Base-by-base conservation (phyloP, 2,888 invertebrate species). In the Meganola albula region DNA sequence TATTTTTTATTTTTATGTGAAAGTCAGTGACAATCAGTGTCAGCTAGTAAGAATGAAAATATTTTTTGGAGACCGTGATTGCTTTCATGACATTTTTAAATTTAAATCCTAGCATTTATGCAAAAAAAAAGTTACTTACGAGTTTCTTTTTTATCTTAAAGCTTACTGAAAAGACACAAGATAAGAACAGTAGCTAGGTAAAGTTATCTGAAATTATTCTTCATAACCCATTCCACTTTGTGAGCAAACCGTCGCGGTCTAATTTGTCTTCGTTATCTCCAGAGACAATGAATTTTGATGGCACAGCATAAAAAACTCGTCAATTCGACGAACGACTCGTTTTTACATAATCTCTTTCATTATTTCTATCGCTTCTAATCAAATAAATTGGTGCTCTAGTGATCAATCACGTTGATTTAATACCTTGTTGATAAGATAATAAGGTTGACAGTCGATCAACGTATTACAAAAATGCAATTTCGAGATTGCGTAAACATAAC, bases 401-500 rank as follows among this genome's bases (percentile, higher is more conserved):
- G 24, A 42, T 52, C 44, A 42, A 44, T 52, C 44, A 52, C 23
- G 10, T 12, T 25, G 25, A 28, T 37, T 37, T 44, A 32, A 37
- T 25, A 31, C 27, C 18, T 27, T 20, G 30, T 12, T 27, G 38
- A 51, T 44, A 52, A 44, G 32, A 50, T 30, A 11, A 37, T 16
- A 32, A 34, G 31, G 24, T 30, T 33, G 38, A 32, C 27, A 27
- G 31, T 31, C 24, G 36, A n/a, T n/a, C n/a, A n/a, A n/a, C n/a
- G n/a, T n/a, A n/a, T 38, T 54, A 43, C 44, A 35, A 41, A 34
- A 33, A 29, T 40, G 39, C 35, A 23, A 52, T 36, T 34, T 24
- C 14, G 24, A 36, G 24, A 38, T 29, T 31, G 11, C 40, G 56
- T 52, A 55, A 52, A 52, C 42, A 52, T 39, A 38, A 31, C 25